These are phyloP conservation scores for Agriopis aurantiaria DNA, from an alignment of 2,888 invertebrate genomes.

Conservation along the genomic window DNA sequence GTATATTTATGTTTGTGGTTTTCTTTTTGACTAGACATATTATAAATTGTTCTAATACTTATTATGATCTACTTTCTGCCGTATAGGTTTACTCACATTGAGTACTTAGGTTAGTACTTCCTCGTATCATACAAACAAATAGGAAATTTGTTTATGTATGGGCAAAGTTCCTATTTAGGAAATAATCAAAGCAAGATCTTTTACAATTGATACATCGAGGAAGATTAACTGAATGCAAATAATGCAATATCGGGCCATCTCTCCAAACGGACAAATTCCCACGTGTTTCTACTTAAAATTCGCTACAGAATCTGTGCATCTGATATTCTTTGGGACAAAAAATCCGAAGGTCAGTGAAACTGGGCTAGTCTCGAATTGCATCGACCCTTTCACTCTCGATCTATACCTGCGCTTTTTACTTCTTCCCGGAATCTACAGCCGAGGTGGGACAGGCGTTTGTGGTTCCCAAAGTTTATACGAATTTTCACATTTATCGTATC, in stretches of 20 bases:
- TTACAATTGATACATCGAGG: constrained; percentile 29
- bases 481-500: constrained; percentile 3
- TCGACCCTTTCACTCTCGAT: constrained; percentile 85
- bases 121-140: too few species aligned
- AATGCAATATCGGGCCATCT: constrained; percentile 71
- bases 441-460: constrained; percentile 56
- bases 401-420: constrained; percentile 84
- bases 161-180: not conserved
- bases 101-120: too few species aligned
- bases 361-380: constrained; percentile 82
- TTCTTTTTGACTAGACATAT: too few species aligned
- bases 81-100: too few species aligned
- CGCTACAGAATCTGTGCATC: constrained; percentile 69
- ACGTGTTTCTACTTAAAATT: constrained; percentile 81
- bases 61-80: too few species aligned
- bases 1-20: too few species aligned
- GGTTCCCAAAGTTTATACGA: constrained; percentile 67
- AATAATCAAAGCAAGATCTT: constrained; percentile 29
- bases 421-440: constrained; percentile 74
- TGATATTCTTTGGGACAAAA: constrained; percentile 73
- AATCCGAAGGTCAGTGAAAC: constrained; percentile 81
- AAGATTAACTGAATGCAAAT: constrained; percentile 68
- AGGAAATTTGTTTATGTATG: not conserved
- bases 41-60: too few species aligned
- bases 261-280: constrained; percentile 70